Evolutionary conservation across 2,113 vertebrate genomes (phyloP), one percentile per base, ranked within the genome.

Genomic region (Paramisgurnus dabryanus): DNA sequence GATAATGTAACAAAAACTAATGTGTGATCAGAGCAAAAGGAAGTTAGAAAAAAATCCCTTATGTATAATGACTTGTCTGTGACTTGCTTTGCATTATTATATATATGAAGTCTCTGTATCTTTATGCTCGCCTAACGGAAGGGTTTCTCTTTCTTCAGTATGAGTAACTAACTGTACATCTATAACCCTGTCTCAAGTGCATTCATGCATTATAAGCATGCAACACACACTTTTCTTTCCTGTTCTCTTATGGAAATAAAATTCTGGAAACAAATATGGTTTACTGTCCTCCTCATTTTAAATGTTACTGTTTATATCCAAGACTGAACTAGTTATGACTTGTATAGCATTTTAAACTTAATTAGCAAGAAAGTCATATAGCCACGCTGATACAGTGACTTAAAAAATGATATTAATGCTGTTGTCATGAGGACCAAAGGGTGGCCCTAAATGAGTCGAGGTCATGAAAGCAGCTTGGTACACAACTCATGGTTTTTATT

Each of bases 241-340:
- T 79, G 53, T 73, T 43, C 68, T 43, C 22, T 10, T 63, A 57
- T 15, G 22, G 2, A 83, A 83, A 84, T 82, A 79, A 82, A 82
- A 7, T 4, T 74, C 65, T 49, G 43, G 18, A 34, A 75, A 49
- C 13, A 27, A 75, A 63, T 12, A 53, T 49, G 11, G n/a, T 34
- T 63, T 22, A 17, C 15, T 8, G 7, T 17, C 12, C 15, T 53
- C 27, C 40, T 8, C 17, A 6, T 47, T 39, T 68, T 8, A 12
- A 5, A 45, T 5, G 8, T 8, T 8, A 45, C 2, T 45, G 43
- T 74, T 63, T n/a, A 40, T 40, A 5, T 40, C 5, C 27, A 4
- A 55, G 13, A 1, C 0, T 6, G 15, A n/a, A 5, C 5, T 39
- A 5, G 8, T 53, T 70, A 53, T 70, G 0, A n/a, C 15, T 57